These are phyloP conservation scores for Globodera ellingtonae DNA, from an alignment of 1,140 invertebrate species.

Conservation along the genomic window DNA sequence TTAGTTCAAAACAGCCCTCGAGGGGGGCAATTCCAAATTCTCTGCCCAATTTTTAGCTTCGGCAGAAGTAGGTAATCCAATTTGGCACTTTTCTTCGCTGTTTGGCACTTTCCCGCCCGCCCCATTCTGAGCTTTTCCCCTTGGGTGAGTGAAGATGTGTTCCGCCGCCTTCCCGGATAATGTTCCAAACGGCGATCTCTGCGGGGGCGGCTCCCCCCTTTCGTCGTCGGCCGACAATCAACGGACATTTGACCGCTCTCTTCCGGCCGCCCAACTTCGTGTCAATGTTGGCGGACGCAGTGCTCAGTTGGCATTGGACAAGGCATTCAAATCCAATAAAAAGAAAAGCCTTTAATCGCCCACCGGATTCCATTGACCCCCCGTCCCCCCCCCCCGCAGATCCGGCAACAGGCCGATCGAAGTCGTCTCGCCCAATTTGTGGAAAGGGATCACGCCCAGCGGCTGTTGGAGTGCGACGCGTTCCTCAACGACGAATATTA, in stretches of 20 bases:
- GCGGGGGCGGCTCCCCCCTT: background rate
- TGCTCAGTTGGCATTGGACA: conserved; percentile 42
- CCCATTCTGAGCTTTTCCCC: background rate
- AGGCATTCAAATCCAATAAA: conserved; percentile 14
- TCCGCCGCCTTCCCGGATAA: background rate
- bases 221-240: no score
- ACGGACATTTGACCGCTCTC: background rate
- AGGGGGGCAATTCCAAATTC: no score
- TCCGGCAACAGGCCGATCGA: conserved; percentile 44
- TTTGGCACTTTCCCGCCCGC: no score
- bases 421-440: conserved; percentile 52
- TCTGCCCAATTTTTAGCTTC: no score
- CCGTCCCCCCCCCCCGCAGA: conserved; percentile 28
- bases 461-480: conserved; percentile 55
- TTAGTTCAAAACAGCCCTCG: no score
- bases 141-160: no score
- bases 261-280: conserved; percentile 27
- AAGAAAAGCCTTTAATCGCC: background rate
- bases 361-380: background rate
- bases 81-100: no score
- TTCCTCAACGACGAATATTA: conserved; percentile 58
- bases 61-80: no score
- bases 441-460: conserved; percentile 54
- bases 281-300: conserved; percentile 52
- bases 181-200: conserved; percentile 13